Percentiles rank a stretch among this genome's conserved stretches.
Conservation (phyloP, 2,797 vertebrate genomes). For the Cephalopachus bancanus region DNA sequence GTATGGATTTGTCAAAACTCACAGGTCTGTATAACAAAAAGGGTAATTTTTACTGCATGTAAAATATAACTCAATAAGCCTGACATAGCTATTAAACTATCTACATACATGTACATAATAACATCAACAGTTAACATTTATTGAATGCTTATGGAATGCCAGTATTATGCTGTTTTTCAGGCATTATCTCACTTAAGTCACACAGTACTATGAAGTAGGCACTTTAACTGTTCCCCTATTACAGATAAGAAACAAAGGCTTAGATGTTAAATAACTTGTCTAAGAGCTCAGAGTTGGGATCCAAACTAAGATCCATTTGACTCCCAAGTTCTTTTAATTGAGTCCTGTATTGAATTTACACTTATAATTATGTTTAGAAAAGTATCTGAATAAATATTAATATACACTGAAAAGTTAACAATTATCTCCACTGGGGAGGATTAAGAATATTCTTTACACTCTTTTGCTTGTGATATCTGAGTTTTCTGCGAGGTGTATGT, state of each 20-base stretch:
- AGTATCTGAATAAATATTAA: not conserved
- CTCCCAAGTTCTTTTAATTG: constrained; percentile 1
- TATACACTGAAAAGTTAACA: not conserved
- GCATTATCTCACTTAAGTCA: too few species aligned
- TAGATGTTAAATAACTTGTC: constrained; percentile 5
- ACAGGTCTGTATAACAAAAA: not conserved
- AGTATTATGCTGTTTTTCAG: not conserved
- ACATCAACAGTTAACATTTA: not conserved
- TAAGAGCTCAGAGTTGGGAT: constrained; percentile 10
- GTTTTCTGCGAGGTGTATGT: not conserved
- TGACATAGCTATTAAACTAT: not conserved
- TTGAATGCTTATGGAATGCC: not conserved
- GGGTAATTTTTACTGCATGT: not conserved
- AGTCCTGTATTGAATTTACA: not conserved
- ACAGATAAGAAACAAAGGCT: not conserved
- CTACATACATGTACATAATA: not conserved
- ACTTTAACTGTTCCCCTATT: too few species aligned
- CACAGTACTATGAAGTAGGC: too few species aligned
- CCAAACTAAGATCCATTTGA: constrained; percentile 46
- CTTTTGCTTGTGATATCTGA: not conserved
- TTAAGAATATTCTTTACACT: not conserved
- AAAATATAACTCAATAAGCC: not conserved
- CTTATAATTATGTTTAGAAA: constrained; percentile 1
- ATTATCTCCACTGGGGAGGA: not conserved
- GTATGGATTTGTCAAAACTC: not conserved